Conservation (phyloP, 1,140 invertebrate genomes). For the Calycopis cecrops region DNA sequence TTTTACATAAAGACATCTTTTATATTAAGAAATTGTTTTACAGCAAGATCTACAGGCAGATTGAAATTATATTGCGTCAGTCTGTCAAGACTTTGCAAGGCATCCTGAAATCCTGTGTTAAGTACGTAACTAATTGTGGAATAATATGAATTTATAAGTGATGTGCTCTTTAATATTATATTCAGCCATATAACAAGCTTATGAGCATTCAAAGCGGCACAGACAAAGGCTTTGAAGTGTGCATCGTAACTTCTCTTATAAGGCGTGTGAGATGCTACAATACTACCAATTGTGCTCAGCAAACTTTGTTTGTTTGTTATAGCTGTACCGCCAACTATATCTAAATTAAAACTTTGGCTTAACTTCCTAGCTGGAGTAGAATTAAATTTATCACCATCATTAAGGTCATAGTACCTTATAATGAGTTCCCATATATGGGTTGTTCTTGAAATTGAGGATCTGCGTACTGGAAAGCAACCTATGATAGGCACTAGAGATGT, state of each 20-base stretch:
- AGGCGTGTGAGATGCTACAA: constrained; percentile 91
- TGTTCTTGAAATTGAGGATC: constrained; percentile 72
- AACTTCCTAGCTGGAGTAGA: constrained; percentile 95
- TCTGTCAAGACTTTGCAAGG: constrained; percentile 91
- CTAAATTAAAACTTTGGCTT: constrained; percentile 98
- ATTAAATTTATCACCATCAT: constrained; percentile 84
- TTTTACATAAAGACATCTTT: constrained; percentile 92
- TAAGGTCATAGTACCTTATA: constrained; percentile 61
- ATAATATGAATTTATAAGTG: constrained; percentile 93
- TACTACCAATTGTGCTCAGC: constrained; percentile 93
- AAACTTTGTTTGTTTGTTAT: constrained; percentile 95
- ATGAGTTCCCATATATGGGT: constrained; percentile 70
- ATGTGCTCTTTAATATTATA: constrained; percentile 92
- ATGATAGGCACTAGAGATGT: constrained; percentile 92
- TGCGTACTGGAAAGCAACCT: constrained; percentile 88
- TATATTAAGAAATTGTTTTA: constrained; percentile 97
- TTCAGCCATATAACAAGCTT: constrained; percentile 95
- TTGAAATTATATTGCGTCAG: constrained; percentile 92
- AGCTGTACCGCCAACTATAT: constrained; percentile 90
- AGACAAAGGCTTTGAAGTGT: constrained; percentile 99
- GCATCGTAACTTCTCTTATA: constrained; percentile 96
- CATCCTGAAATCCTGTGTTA: constrained; percentile 98
- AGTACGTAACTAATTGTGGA: constrained; percentile 96
- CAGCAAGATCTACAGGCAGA: constrained; percentile 95
- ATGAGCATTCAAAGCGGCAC: constrained; percentile 93